Percentiles rank a stretch among this genome's conserved stretches.
Conservation (phyloP, 1,140 invertebrate species). For the Scaptomyza graminum region DNA sequence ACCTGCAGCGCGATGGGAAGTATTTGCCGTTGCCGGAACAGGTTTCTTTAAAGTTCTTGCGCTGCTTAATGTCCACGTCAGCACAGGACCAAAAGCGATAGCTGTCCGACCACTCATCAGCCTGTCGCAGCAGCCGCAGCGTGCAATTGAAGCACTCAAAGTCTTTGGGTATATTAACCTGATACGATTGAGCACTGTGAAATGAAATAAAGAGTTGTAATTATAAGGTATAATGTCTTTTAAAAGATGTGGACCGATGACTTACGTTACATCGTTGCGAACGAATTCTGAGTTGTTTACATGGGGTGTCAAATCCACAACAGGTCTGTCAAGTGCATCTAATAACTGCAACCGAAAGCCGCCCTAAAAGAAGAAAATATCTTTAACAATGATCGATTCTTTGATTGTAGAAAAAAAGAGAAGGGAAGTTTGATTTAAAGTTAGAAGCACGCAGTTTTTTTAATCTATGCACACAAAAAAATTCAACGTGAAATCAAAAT, state of each 20-base stretch:
- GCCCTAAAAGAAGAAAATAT: conserved; percentile 87
- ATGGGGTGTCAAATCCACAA: conserved; percentile 93
- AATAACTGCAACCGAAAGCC: conserved; percentile 94
- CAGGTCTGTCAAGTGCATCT: conserved; percentile 91
- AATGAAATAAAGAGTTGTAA: neutral
- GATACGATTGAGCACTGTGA: conserved; percentile 91
- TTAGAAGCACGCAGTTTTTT: too few relatives aligned
- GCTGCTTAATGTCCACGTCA: conserved; percentile 93
- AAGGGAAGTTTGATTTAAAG: too few relatives aligned
- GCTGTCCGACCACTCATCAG: conserved; percentile 92
- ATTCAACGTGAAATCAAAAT: too few relatives aligned
- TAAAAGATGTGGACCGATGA: neutral
- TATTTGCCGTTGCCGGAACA: conserved; percentile 93
- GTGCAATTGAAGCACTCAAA: conserved; percentile 96
- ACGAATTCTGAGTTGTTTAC: conserved; percentile 91
- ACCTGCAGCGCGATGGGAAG: conserved; percentile 91
- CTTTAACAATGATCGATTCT: too few relatives aligned
- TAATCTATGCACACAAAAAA: too few relatives aligned
- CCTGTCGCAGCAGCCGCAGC: conserved; percentile 93
- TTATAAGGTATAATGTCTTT: neutral
- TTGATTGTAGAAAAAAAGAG: too few relatives aligned
- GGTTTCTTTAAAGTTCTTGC: conserved; percentile 90
- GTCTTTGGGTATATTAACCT: conserved; percentile 91
- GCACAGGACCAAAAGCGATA: conserved; percentile 98
- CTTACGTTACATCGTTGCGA: conserved; percentile 89